A percentile compares a stretch with the other conserved stretches of the same genome.
Conservation (phyloP, 2,113 vertebrate genomes). For the Sialia sialis region DNA sequence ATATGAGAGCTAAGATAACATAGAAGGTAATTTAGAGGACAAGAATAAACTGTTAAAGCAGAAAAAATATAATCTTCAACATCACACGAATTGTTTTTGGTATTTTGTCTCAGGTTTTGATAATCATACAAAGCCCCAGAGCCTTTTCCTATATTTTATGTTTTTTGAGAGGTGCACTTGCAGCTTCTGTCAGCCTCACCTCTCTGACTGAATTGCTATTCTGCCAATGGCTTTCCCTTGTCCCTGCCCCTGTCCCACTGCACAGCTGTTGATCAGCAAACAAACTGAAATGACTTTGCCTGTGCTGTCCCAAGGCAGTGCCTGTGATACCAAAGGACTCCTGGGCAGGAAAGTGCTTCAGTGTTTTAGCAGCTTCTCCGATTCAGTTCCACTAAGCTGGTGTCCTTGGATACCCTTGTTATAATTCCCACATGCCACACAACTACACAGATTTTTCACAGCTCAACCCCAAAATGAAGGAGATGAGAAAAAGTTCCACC, state of each 20-base stretch:
- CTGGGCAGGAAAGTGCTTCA: neutral
- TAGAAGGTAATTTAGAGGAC: neutral
- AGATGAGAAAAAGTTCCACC: neutral
- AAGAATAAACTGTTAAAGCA: neutral
- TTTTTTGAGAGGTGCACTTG: neutral
- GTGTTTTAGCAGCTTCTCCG: neutral
- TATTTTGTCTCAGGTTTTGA: neutral
- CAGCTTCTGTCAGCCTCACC: neutral
- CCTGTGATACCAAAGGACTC: neutral
- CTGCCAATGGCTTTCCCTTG: neutral
- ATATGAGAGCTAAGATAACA: rapidly evolving
- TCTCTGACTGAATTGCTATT: neutral
- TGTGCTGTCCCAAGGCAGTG: neutral
- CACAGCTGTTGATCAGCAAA: neutral
- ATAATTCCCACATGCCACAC: neutral
- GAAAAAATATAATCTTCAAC: neutral
- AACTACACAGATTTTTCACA: neutral
- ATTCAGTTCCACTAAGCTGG: neutral
- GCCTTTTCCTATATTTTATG: neutral
- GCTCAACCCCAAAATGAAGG: neutral
- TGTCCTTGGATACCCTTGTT: neutral
- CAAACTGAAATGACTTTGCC: neutral
- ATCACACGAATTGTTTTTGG: neutral
- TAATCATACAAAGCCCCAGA: neutral
- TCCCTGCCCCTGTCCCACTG: neutral